Percentiles rank a stretch among this genome's conserved stretches.
Conservation (phyloP, 2,888 invertebrate species). For the Saturnia pavonia region DNA sequence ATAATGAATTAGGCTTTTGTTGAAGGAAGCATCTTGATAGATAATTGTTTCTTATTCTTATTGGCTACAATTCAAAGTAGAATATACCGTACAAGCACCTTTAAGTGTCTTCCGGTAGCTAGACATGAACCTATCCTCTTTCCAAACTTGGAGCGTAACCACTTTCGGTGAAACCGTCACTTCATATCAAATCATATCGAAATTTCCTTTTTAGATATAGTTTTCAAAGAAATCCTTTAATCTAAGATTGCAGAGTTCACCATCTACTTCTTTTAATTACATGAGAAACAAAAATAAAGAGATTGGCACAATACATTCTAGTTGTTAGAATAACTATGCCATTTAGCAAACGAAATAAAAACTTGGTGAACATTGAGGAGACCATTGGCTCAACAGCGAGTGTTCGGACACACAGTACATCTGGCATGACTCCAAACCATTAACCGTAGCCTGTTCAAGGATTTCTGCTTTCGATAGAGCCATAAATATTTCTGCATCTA, state of each 20-base stretch:
- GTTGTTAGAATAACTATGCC: slow-evolving; percentile 7
- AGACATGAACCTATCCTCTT: too few species aligned
- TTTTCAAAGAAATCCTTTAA: too few species aligned
- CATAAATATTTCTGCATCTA: slow-evolving; percentile 13
- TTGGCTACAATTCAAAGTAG: too few species aligned
- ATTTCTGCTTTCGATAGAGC: slow-evolving; percentile 30
- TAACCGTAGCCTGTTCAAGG: slow-evolving; percentile 40
- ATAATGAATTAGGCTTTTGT: too few species aligned
- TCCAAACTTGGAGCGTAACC: too few species aligned
- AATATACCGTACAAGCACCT: too few species aligned
- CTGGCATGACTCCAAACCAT: slow-evolving; percentile 53
- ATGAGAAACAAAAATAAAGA: neutral
- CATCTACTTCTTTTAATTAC: neutral
- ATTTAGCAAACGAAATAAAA: slow-evolving; percentile 15
- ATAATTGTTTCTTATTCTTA: too few species aligned
- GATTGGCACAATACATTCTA: slow-evolving; percentile 11
- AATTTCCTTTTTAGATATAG: too few species aligned
- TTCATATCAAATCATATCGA: too few species aligned
- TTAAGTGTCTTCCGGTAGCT: too few species aligned
- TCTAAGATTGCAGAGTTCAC: neutral
- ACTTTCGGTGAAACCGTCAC: too few species aligned
- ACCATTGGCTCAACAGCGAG: slow-evolving; percentile 19
- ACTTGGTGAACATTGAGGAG: slow-evolving; percentile 8
- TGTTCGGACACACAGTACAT: slow-evolving; percentile 42
- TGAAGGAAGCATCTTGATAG: too few species aligned